Percentiles rank a stretch among this genome's conserved stretches.
Evolutionary conservation across 1,140 invertebrate genomes (phyloP).

Genomic region (Tribolium castaneum): DNA sequence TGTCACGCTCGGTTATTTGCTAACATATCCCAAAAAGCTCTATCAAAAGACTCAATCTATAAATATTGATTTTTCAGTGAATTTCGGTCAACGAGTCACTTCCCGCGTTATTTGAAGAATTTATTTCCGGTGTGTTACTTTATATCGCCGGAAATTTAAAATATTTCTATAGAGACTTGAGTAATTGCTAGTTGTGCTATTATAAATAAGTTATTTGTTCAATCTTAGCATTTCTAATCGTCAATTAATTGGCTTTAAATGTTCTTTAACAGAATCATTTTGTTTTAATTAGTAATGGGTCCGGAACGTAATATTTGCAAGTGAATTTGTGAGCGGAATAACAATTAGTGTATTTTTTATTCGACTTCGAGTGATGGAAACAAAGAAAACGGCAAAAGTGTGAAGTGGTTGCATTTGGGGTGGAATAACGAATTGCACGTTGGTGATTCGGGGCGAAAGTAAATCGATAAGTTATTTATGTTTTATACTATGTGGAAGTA

Average conservation of each 20-base stretch:
- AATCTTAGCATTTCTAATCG: conserved; percentile 4
- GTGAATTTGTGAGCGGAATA: conserved; percentile 33
- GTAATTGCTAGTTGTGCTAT: not conserved
- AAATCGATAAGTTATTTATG: conserved; percentile 31
- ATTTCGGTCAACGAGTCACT: conserved; percentile 1
- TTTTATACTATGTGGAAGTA: not conserved
- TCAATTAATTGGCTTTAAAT: conserved; percentile 12
- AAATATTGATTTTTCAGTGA: conserved; percentile 26
- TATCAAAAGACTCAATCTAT: conserved; percentile 22
- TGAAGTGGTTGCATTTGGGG: not conserved
- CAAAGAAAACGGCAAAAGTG: not conserved
- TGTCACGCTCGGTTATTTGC: not conserved
- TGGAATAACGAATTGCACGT: not conserved
- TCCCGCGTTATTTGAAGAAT: conserved; percentile 13
- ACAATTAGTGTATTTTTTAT: conserved; percentile 20
- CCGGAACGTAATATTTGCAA: conserved; percentile 11
- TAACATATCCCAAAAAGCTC: conserved; percentile 40
- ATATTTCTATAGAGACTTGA: not conserved
- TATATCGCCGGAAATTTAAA: not conserved
- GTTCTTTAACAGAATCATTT: conserved; percentile 30
- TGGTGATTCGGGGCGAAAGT: not conserved
- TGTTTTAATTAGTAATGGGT: conserved; percentile 5
- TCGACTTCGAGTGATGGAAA: not conserved
- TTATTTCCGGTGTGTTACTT: not conserved
- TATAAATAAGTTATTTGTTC: not conserved